Evolutionary conservation across 35 echinoderm and acorn worm species (phyloP).

Genomic region (Apostichopus parvimensis): DNA sequence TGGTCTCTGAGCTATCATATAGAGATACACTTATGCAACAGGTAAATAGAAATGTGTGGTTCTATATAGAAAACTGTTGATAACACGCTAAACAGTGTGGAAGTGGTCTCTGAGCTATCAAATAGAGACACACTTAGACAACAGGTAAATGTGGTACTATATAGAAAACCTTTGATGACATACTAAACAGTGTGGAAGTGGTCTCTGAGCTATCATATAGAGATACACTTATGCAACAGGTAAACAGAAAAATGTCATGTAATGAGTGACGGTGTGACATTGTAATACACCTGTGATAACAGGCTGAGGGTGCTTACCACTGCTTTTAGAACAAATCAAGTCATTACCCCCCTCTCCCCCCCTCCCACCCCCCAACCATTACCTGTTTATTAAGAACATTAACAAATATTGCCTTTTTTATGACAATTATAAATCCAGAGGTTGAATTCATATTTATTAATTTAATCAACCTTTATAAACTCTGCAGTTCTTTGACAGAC

Average conservation of each 20-base stretch:
- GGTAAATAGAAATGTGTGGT: constrained; percentile 30
- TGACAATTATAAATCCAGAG: background rate
- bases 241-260: constrained; percentile 7
- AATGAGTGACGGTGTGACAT: background rate
- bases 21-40: constrained; percentile 70
- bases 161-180: background rate
- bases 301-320: too few species aligned
- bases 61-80: background rate
- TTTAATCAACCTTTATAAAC: background rate
- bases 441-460: background rate
- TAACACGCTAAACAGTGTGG: constrained; percentile 20
- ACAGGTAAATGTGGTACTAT: constrained; percentile 21
- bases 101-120: background rate
- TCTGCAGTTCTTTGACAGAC: too few species aligned
- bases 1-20: constrained; percentile 93
- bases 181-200: background rate
- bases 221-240: background rate
- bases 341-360: too few species aligned
- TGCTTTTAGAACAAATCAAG: too few species aligned
- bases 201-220: background rate
- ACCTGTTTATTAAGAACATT: too few species aligned
- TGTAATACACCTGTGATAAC: too few species aligned
- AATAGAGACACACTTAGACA: background rate
- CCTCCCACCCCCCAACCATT: too few species aligned
- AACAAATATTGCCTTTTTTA: too few species aligned